Conservation (phyloP, 1,140 invertebrate genomes). For the Tetramorium simillimum region DNA sequence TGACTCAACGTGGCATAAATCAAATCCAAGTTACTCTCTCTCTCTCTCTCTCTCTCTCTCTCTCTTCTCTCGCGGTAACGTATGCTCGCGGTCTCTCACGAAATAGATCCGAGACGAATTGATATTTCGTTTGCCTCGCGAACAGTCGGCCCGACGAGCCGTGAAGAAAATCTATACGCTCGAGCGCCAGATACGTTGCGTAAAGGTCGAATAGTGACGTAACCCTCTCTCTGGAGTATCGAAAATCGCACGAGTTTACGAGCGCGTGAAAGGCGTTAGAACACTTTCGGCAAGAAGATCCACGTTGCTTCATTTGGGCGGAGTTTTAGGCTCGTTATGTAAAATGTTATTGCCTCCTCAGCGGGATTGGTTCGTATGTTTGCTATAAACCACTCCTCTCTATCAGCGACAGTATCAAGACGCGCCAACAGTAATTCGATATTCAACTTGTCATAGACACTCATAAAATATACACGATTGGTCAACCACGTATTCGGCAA, state of each 20-base stretch:
- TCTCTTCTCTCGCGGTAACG: neutral
- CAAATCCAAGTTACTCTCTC: constrained; percentile 53
- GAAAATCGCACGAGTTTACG: constrained; percentile 2
- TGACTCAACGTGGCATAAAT: constrained; percentile 59
- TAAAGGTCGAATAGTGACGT: constrained; percentile 32
- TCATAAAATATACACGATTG: constrained; percentile 21
- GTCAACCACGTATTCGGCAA: neutral
- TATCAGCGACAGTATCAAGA: constrained; percentile 3
- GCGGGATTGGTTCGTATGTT: neutral
- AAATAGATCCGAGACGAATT: constrained; percentile 58
- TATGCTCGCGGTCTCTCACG: constrained; percentile 27
- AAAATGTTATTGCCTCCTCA: constrained; percentile 2
- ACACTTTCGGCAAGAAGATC: constrained; percentile 3
- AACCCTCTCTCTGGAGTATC: neutral
- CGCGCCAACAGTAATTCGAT: neutral
- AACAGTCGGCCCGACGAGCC: neutral
- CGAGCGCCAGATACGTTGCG: constrained; percentile 1
- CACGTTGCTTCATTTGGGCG: constrained; percentile 37
- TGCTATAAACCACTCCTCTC: constrained; percentile 14
- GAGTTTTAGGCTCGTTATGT: constrained; percentile 31
- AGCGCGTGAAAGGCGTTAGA: neutral
- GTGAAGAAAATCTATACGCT: constrained; percentile 26
- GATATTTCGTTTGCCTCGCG: constrained; percentile 38
- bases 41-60: neutral
- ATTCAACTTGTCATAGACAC: constrained; percentile 8